A percentile compares a stretch with the other conserved stretches of the same genome.
phyloP scores from a whole-genome alignment of 2,888 invertebrate genomes.

The Eledona agricola region DNA sequence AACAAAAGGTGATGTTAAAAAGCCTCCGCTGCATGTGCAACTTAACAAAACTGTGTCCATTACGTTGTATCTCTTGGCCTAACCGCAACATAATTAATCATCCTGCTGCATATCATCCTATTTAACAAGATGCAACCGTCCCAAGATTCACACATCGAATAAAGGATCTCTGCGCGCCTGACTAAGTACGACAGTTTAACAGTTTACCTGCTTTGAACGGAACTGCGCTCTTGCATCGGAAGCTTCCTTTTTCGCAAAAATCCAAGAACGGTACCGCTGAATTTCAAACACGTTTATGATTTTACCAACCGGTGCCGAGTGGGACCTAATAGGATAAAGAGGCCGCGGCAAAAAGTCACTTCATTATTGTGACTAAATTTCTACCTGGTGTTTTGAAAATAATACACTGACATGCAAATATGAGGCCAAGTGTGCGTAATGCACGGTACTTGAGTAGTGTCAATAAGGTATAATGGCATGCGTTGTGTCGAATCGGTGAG shows the following conservation, averaged over 20 bases:
- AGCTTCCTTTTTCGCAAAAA: not conserved
- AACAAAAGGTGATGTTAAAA: slow-evolving; percentile 56
- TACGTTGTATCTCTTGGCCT: slow-evolving; percentile 60
- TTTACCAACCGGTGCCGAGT: too few relatives aligned
- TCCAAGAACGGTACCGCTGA: too few relatives aligned
- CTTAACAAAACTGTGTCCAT: slow-evolving; percentile 55
- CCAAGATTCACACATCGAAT: slow-evolving; percentile 51
- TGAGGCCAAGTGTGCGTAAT: slow-evolving; percentile 30
- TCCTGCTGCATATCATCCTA: slow-evolving; percentile 63
- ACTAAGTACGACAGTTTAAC: slow-evolving; percentile 21
- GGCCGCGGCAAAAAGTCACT: too few relatives aligned
- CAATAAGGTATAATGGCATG: slow-evolving; percentile 45
- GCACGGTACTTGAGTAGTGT: slow-evolving; percentile 49
- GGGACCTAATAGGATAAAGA: too few relatives aligned
- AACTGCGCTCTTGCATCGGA: not conserved
- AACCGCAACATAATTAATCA: slow-evolving; percentile 62
- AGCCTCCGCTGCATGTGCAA: slow-evolving; percentile 48
- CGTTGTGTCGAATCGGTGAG: slow-evolving; percentile 51
- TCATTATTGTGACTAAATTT: slow-evolving; percentile 23
- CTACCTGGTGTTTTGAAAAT: slow-evolving; percentile 47
- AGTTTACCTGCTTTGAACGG: slow-evolving; percentile 20
- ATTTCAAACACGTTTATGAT: too few relatives aligned
- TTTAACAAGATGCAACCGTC: slow-evolving; percentile 60
- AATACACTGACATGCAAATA: slow-evolving; percentile 49
- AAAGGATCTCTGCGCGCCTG: slow-evolving; percentile 37